These are phyloP conservation scores for Megaceryle alcyon DNA, from an alignment of 2,797 vertebrate genomes.

Conservation along the genomic window DNA sequence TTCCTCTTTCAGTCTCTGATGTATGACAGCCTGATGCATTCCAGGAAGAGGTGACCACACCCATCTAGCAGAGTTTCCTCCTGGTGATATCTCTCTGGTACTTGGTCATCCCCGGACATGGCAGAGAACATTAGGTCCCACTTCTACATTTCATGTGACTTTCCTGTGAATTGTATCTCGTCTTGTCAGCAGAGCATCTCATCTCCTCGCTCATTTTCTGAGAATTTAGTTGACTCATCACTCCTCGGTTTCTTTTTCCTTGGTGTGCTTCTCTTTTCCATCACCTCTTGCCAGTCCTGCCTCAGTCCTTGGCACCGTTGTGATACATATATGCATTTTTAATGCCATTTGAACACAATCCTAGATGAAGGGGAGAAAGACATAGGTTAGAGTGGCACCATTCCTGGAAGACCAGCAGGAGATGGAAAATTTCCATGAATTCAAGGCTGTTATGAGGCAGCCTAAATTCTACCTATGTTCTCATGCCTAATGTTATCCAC, in stretches of 20 bases:
- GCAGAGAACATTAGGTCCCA: not conserved
- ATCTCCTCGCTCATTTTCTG: not conserved
- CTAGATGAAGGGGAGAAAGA: not conserved
- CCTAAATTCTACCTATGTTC: slow-evolving; percentile 7
- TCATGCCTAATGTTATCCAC: not conserved
- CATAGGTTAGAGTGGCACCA: not conserved
- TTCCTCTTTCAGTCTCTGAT: slow-evolving; percentile 4
- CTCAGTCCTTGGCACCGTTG: not conserved
- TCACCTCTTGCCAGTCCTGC: not conserved
- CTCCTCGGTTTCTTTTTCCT: not conserved
- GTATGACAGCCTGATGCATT: not conserved
- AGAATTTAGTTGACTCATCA: not conserved
- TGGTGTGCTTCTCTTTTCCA: not conserved
- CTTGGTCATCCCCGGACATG: fast-evolving
- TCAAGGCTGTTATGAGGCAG: not conserved
- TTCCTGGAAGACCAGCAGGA: not conserved
- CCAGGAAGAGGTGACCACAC: not conserved
- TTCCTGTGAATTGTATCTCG: not conserved
- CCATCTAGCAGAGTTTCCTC: not conserved
- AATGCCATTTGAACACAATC: not conserved
- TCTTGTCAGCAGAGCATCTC: not conserved
- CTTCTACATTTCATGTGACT: not conserved
- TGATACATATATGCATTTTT: not conserved
- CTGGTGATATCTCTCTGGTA: not conserved
- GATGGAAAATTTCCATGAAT: slow-evolving; percentile 11